Conservation (phyloP, 1,140 invertebrate species). For the Chironomus striatipennis region DNA sequence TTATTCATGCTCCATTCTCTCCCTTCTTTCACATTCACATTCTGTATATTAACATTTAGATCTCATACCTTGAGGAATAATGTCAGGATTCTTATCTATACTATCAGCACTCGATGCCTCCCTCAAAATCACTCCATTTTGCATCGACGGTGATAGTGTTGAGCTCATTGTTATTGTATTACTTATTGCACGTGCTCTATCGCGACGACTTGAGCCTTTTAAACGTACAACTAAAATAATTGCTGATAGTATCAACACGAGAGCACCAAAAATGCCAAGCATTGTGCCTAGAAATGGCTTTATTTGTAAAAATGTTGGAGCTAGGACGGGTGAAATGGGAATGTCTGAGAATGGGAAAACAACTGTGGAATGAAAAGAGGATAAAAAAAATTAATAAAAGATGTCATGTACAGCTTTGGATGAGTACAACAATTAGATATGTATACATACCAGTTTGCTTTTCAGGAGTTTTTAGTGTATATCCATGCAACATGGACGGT, state of each 20-base stretch:
- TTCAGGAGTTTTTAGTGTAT: constrained; percentile 66
- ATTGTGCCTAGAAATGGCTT: constrained; percentile 63
- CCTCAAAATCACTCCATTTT: constrained; percentile 38
- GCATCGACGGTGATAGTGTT: constrained; percentile 31
- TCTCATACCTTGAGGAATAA: constrained; percentile 57
- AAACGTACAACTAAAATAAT: constrained; percentile 60
- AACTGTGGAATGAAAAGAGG: too few species aligned
- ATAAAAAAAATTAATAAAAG: constrained; percentile 9
- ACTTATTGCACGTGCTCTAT: constrained; percentile 48
- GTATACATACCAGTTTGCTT: constrained; percentile 60
- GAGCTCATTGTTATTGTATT: constrained; percentile 44
- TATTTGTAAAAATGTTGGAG: constrained; percentile 50
- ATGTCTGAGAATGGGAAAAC: constrained; percentile 31
- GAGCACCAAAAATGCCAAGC: constrained; percentile 59
- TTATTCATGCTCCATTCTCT: not conserved
- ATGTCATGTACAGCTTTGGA: not conserved
- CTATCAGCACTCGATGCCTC: constrained; percentile 50
- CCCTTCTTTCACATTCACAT: not conserved
- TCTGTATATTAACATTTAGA: not conserved
- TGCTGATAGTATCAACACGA: constrained; percentile 52
- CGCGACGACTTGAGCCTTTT: constrained; percentile 50
- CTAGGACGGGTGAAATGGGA: constrained; percentile 35
- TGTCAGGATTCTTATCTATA: constrained; percentile 67
- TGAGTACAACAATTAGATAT: not conserved
- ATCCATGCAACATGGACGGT: constrained; percentile 52